Percentiles rank a stretch among this genome's conserved stretches.
Evolutionary conservation across 2,888 invertebrate species (phyloP).

Genomic region (Dolomedes plantarius): DNA sequence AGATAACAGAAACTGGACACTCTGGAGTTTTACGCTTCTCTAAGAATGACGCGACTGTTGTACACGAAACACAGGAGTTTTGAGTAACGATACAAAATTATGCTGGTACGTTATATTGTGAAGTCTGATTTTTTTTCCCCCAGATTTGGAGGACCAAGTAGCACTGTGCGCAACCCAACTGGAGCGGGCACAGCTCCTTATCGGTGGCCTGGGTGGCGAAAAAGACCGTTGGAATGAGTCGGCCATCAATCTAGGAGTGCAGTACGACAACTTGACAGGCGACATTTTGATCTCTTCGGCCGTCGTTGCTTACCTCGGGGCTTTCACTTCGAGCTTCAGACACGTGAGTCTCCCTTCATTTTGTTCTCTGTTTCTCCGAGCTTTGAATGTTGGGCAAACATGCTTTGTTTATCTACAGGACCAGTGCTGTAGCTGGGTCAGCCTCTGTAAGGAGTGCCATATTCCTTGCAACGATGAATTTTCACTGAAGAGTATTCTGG

Average conservation of each 20-base stretch:
- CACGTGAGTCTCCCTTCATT: slow-evolving; percentile 22
- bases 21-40: too few relatives aligned
- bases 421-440: slow-evolving; percentile 75
- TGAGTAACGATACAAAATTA: too few relatives aligned
- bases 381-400: too few relatives aligned
- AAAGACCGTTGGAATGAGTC: slow-evolving; percentile 92
- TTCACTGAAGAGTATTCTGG: slow-evolving; percentile 76
- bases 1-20: too few relatives aligned
- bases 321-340: slow-evolving; percentile 81
- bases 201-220: slow-evolving; percentile 91
- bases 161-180: slow-evolving; percentile 92
- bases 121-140: too few relatives aligned
- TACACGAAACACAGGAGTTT: too few relatives aligned
- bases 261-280: slow-evolving; percentile 89
- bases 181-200: slow-evolving; percentile 91
- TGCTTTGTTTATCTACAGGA: slow-evolving; percentile 40
- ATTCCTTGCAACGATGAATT: slow-evolving; percentile 77
- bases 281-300: slow-evolving; percentile 93
- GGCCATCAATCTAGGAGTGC: slow-evolving; percentile 84
- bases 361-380: not conserved
- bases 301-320: slow-evolving; percentile 93
- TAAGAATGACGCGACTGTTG: too few relatives aligned
- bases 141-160: slow-evolving; percentile 94
- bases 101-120: too few relatives aligned
- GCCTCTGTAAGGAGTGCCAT: slow-evolving; percentile 74